Percentiles rank a stretch among this genome's conserved stretches.
Conservation (phyloP, 2,888 invertebrate genomes). For the Thecocarcelia acutangulata region DNA sequence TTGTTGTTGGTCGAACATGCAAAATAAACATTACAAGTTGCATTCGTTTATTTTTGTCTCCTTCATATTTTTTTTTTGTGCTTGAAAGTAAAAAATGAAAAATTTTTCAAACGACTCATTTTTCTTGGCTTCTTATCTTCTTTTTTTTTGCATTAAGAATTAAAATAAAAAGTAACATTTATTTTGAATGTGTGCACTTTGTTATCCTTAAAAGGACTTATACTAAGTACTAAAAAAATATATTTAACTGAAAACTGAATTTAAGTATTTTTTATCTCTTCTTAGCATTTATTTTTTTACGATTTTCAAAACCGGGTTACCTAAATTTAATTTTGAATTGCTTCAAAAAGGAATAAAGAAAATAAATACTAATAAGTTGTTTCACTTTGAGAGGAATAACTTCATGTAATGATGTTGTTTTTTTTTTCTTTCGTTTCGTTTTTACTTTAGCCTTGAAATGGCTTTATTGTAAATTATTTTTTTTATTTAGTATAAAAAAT, state of each 20-base stretch:
- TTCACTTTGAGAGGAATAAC: conserved; percentile 42
- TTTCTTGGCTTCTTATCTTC: conserved; percentile 62
- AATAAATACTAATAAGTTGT: conserved; percentile 64
- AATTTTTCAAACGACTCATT: conserved; percentile 31
- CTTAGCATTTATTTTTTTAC: conserved; percentile 27
- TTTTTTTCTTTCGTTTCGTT: conserved; percentile 15
- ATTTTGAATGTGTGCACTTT: conserved; percentile 16
- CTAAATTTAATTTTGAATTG: conserved; percentile 59
- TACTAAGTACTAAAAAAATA: conserved; percentile 48
- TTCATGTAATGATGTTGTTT: background rate
- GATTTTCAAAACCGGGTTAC: conserved; percentile 59
- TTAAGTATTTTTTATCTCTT: background rate
- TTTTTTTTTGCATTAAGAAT: conserved; percentile 44
- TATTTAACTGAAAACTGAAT: conserved; percentile 20
- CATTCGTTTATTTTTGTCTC: background rate
- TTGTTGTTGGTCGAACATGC: conserved; percentile 18
- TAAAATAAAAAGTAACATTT: conserved; percentile 41
- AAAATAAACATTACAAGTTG: conserved; percentile 54
- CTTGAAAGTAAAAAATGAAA: conserved; percentile 20
- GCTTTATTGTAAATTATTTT: conserved; percentile 22
- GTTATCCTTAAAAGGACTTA: conserved; percentile 28
- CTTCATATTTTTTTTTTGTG: conserved; percentile 11
- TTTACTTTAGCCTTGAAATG: conserved; percentile 51
- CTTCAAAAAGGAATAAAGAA: conserved; percentile 34
- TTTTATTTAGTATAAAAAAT: background rate